phyloP scores from a whole-genome alignment of 2,113 vertebrate species.

The Psilopsiagon aurifrons region DNA sequence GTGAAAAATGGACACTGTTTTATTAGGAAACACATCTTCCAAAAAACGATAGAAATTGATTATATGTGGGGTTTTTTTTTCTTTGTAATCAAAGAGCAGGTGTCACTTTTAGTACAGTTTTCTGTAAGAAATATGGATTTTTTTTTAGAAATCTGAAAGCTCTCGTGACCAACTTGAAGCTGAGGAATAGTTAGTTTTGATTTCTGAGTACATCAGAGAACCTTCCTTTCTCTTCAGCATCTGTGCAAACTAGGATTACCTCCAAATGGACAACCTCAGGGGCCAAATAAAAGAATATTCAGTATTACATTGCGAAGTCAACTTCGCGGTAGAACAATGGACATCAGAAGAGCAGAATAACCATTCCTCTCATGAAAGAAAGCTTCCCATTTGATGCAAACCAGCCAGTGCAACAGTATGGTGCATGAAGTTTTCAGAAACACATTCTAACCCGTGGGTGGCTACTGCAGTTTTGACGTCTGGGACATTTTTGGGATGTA shows the following conservation, averaged over 20 bases:
- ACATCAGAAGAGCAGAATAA: neutral
- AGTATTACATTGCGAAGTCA: neutral
- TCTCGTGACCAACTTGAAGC: neutral
- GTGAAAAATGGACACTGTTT: neutral
- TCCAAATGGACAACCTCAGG: neutral
- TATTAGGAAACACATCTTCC: neutral
- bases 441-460: neutral
- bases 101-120: neutral
- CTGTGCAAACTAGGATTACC: neutral
- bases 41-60: neutral
- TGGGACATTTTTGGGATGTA: slow-evolving; percentile 1
- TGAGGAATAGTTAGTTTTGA: neutral
- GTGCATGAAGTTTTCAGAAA: neutral
- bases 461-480: slow-evolving; percentile 21
- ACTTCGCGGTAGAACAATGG: neutral
- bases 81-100: neutral
- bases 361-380: neutral
- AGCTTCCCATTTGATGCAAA: neutral
- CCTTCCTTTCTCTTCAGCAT: neutral
- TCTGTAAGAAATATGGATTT: neutral
- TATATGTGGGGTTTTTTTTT: neutral
- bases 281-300: neutral
- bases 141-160: neutral
- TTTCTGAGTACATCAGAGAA: neutral
- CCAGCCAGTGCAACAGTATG: neutral